Conservation (phyloP, 2,797 vertebrate species). For the Channallabes apus region DNA sequence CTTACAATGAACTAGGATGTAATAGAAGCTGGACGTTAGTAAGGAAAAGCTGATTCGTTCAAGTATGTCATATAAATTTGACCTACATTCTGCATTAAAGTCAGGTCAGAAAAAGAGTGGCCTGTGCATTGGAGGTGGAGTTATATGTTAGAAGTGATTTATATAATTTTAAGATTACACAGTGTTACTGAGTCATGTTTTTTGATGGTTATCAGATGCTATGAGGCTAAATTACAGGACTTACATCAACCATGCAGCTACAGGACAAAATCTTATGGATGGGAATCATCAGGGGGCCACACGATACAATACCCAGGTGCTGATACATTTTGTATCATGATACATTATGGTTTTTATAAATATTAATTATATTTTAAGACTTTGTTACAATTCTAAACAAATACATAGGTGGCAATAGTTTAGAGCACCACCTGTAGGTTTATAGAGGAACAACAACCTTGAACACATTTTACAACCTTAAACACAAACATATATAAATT, state of each 20-base stretch:
- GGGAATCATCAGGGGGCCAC: too few species aligned
- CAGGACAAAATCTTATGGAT: not conserved
- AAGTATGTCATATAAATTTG: not conserved
- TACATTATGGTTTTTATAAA: too few species aligned
- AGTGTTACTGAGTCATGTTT: not conserved
- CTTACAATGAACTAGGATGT: not conserved
- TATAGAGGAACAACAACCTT: too few species aligned
- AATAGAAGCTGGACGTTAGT: not conserved
- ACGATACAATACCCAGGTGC: too few species aligned
- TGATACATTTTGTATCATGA: too few species aligned
- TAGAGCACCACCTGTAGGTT: too few species aligned
- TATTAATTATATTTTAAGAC: too few species aligned
- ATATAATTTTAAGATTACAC: not conserved
- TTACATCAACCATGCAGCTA: not conserved
- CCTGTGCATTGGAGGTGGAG: not conserved
- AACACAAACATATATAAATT: too few species aligned
- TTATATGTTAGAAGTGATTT: not conserved
- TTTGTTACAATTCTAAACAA: too few species aligned
- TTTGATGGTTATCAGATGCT: not conserved
- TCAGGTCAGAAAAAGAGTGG: not conserved
- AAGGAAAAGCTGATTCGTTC: not conserved
- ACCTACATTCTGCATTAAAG: not conserved
- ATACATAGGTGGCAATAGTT: too few species aligned
- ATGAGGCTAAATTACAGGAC: not conserved
- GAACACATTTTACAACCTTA: too few species aligned